Base-by-base conservation (phyloP, 2,113 vertebrate genomes). In the Cottus gobio region DNA sequence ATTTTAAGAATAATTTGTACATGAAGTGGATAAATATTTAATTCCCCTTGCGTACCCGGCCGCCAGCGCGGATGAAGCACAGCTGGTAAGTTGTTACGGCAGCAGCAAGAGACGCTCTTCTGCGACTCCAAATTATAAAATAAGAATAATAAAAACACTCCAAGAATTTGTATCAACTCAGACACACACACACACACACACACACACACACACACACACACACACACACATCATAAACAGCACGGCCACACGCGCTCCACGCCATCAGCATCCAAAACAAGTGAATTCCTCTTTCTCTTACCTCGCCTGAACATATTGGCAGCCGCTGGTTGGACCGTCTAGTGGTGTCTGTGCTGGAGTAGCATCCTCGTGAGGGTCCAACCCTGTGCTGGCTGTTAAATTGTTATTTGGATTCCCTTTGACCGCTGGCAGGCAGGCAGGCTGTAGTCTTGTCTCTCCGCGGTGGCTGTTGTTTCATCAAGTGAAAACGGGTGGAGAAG, bases 271-370 rank as follows among this genome's bases (percentile, higher is more conserved):
- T 46, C 13, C 60, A 16, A 82, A 62, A 71, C 68, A 64, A 34
- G 74, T 63, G 76, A 44, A 69, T 30, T 34, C 15, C 10, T 65
- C 13, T 10, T 31, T 10, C 2, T 71, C 91, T 90, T 92, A 95
- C 94, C 94, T 92, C 91, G 87, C 78, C 82, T 82, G 30, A 94
- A 95, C 94, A 95, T 95, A 0, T 91, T 95, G 90, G 75, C 85
- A 80, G 88, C 88, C 77, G 89, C 71, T 90, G 87, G 84, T 79
- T 56, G 90, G 80, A 86, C 71, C 88, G 84, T 91, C 81, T 89
- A 90, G 73, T 72, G 50, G 81, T 74, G 85, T 88, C 84, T 74
- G 84, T 79, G 86, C 84, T 81, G 87, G 74, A 87, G 87, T 85
- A 86, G 82, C 93, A 94, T 95, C 89, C 90, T 88, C 24, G 85